A percentile compares a stretch with the other conserved stretches of the same genome.
Conservation (phyloP, 2,113 vertebrate species). For the Aptenodytes patagonicus region DNA sequence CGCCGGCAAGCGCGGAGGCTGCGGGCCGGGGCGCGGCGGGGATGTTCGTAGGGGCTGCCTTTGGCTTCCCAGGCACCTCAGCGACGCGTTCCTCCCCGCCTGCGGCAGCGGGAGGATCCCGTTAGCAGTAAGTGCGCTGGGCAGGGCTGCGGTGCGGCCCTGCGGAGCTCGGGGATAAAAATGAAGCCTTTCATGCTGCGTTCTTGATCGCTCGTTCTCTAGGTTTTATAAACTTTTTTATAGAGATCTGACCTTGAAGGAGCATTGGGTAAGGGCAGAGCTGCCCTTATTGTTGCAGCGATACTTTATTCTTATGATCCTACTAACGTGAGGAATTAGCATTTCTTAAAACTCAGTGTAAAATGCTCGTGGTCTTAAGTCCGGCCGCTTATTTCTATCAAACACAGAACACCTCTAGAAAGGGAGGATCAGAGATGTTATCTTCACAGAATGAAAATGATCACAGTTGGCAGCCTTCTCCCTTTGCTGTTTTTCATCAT, state of each 20-base stretch:
- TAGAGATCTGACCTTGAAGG: rapidly evolving
- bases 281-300: rapidly evolving
- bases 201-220: rapidly evolving
- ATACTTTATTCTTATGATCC: rapidly evolving
- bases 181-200: rapidly evolving
- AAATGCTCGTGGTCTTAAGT: rapidly evolving
- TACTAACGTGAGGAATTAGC: rapidly evolving
- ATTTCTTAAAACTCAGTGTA: rapidly evolving
- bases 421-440: rapidly evolving
- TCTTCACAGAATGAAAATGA: rapidly evolving
- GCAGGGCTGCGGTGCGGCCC: background rate
- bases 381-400: background rate
- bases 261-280: rapidly evolving
- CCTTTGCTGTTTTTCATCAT: rapidly evolving
- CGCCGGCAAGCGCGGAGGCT: background rate
- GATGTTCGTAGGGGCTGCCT: rapidly evolving
- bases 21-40: background rate
- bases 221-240: rapidly evolving
- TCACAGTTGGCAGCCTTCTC: rapidly evolving
- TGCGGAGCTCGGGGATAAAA: too few species aligned
- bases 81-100: rapidly evolving
- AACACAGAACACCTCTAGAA: rapidly evolving
- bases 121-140: background rate
- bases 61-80: rapidly evolving
- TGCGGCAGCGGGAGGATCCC: background rate